phyloP scores from a whole-genome alignment of 37 sponge, comb jelly and placozoan species.

The Ephydatia muelleri region DNA sequence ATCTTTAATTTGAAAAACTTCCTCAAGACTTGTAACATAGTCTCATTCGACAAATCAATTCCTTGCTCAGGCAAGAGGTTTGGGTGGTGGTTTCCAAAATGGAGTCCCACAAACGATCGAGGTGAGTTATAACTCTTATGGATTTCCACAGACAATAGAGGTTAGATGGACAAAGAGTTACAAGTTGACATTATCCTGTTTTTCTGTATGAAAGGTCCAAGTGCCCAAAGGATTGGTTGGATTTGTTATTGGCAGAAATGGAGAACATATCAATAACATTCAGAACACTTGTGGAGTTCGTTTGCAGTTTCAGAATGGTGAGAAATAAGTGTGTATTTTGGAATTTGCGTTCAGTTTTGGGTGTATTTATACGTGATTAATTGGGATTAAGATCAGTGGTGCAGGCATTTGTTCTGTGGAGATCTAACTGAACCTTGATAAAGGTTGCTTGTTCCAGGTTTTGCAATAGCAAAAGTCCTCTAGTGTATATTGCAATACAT shows the following conservation, averaged over 20 bases:
- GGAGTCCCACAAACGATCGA: constrained; percentile 16
- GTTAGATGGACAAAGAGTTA: not conserved
- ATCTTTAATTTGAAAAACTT: not conserved
- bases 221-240: constrained; percentile 89
- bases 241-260: constrained; percentile 87
- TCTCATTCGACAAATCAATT: not conserved
- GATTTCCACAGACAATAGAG: constrained; percentile 44
- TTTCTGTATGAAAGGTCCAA: constrained; percentile 59
- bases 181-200: not conserved
- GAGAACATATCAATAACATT: constrained; percentile 90
- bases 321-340: too few species aligned
- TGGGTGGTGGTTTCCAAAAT: constrained; percentile 17
- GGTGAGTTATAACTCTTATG: constrained; percentile 13
- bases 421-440: too few species aligned
- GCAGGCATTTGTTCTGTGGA: too few species aligned
- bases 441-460: too few species aligned
- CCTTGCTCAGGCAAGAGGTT: constrained; percentile 48
- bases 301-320: constrained; percentile 86
- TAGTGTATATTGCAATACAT: too few species aligned
- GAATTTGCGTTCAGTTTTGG: too few species aligned
- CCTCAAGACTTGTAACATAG: not conserved
- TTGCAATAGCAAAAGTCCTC: too few species aligned
- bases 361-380: too few species aligned
- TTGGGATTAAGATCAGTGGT: too few species aligned
- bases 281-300: constrained; percentile 84